phyloP scores from a whole-genome alignment of 2,113 vertebrate species.

The Ammodytes marinus region DNA sequence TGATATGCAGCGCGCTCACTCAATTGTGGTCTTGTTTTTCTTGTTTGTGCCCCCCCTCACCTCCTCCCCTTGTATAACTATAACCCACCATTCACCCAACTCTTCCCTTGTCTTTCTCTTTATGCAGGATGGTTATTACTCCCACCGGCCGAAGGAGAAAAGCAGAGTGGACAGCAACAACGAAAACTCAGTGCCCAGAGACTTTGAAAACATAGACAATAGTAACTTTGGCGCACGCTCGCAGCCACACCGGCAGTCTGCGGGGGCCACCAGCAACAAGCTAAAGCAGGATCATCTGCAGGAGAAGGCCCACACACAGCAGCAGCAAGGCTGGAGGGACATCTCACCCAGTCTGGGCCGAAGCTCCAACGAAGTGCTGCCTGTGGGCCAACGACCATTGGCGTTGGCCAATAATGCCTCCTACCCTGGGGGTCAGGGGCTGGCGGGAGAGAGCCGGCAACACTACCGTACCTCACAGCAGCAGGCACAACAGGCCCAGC shows the following conservation, averaged over 20 bases:
- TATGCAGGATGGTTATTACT: constrained; percentile 93
- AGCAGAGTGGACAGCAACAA: constrained; percentile 97
- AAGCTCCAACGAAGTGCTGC: constrained; percentile 86
- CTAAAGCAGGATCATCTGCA: constrained; percentile 88
- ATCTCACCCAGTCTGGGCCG: constrained; percentile 80
- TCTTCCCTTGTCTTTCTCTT: constrained; percentile 42
- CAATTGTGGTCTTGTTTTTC: constrained; percentile 67
- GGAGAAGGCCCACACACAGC: constrained; percentile 86
- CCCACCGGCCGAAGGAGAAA: constrained; percentile 95
- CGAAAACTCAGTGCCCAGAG: constrained; percentile 98
- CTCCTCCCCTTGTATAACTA: constrained; percentile 7
- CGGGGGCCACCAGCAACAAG: constrained; percentile 79
- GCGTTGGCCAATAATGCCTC: constrained; percentile 65
- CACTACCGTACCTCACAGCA: constrained; percentile 68
- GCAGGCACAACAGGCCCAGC: constrained; percentile 65
- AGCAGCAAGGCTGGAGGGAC: constrained; percentile 83
- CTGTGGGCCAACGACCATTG: constrained; percentile 70
- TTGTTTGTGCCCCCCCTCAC: constrained; percentile 51
- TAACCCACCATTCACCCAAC: constrained; percentile 14
- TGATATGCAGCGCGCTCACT: constrained; percentile 68
- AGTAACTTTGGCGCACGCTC: constrained; percentile 96
- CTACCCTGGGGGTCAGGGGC: constrained; percentile 42
- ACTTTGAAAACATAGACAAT: constrained; percentile 98
- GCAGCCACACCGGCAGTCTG: constrained; percentile 89
- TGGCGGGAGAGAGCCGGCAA: constrained; percentile 33